Evolutionary conservation across 1,140 invertebrate species (phyloP).

Genomic region (Cheumatopsyche charites): DNA sequence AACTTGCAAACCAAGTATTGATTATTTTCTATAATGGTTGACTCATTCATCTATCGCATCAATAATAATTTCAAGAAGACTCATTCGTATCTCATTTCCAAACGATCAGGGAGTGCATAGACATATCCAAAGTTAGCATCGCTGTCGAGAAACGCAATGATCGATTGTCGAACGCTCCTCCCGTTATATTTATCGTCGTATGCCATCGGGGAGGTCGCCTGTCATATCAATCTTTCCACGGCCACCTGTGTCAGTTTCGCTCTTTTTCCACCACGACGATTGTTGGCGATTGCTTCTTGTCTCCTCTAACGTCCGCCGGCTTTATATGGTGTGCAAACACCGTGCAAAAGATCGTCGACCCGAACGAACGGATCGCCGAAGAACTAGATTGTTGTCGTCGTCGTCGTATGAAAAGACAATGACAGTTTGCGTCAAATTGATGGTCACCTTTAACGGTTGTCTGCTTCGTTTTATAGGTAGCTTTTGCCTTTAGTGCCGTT

Average conservation of each 20-base stretch:
- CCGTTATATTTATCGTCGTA: constrained; percentile 31
- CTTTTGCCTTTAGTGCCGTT: too few relatives aligned
- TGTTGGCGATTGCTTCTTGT: constrained; percentile 15
- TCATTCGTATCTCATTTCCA: too few relatives aligned
- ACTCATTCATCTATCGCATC: too few relatives aligned
- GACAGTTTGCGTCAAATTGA: too few relatives aligned
- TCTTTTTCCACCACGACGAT: too few relatives aligned
- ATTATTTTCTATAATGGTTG: too few relatives aligned
- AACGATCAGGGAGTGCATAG: constrained; percentile 1
- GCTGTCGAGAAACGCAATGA: constrained; percentile 27
- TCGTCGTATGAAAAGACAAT: too few relatives aligned
- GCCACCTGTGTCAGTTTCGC: not conserved
- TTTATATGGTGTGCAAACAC: too few relatives aligned
- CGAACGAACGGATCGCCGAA: not conserved
- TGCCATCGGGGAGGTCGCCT: constrained; percentile 19
- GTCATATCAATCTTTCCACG: constrained; percentile 36
- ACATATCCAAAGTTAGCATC: constrained; percentile 18
- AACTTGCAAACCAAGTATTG: too few relatives aligned
- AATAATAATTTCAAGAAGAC: too few relatives aligned
- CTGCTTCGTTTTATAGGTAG: too few relatives aligned
- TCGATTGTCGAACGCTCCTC: constrained; percentile 21
- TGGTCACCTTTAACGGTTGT: too few relatives aligned
- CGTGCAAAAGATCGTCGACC: not conserved
- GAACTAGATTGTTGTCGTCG: not conserved
- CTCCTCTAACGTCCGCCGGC: not conserved